phyloP scores from a whole-genome alignment of 2,888 invertebrate species.

The Drosophila multiciliata region DNA sequence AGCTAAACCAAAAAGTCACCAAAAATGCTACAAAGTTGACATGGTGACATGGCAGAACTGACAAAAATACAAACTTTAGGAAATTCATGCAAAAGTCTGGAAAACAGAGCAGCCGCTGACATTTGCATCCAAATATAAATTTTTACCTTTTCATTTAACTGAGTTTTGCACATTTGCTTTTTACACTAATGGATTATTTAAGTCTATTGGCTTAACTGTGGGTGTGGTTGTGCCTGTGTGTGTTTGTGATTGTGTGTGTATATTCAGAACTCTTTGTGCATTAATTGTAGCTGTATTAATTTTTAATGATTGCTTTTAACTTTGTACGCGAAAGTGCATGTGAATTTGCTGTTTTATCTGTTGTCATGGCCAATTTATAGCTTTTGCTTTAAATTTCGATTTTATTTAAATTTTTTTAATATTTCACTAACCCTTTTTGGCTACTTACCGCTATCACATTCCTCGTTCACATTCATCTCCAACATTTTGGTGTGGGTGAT shows the following conservation, averaged over 20 bases:
- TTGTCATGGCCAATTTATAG: constrained; percentile 18
- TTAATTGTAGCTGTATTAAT: constrained; percentile 24
- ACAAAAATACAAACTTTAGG: neutral
- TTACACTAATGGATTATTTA: constrained; percentile 27
- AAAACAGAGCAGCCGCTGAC: constrained; percentile 11
- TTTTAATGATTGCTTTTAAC: constrained; percentile 42
- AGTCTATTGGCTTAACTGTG: constrained; percentile 1
- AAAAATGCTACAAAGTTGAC: constrained; percentile 13
- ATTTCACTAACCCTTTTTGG: constrained; percentile 1
- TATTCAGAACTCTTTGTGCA: constrained; percentile 27
- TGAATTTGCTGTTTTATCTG: constrained; percentile 8
- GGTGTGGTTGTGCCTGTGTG: constrained; percentile 17
- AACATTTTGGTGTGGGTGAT: constrained; percentile 96
- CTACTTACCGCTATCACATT: constrained; percentile 94
- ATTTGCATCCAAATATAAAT: constrained; percentile 1
- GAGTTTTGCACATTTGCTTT: constrained; percentile 22
- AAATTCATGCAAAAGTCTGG: constrained; percentile 7
- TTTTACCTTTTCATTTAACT: constrained; percentile 13
- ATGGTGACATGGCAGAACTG: constrained; percentile 2
- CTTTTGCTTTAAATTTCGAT: constrained; percentile 5
- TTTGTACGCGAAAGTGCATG: constrained; percentile 52
- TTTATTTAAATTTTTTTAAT: neutral
- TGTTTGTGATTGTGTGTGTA: constrained; percentile 12
- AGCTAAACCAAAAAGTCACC: constrained; percentile 30
- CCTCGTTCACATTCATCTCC: constrained; percentile 93